phyloP scores from a whole-genome alignment of 2,797 vertebrate genomes.

The Aselliscus stoliczkanus region DNA sequence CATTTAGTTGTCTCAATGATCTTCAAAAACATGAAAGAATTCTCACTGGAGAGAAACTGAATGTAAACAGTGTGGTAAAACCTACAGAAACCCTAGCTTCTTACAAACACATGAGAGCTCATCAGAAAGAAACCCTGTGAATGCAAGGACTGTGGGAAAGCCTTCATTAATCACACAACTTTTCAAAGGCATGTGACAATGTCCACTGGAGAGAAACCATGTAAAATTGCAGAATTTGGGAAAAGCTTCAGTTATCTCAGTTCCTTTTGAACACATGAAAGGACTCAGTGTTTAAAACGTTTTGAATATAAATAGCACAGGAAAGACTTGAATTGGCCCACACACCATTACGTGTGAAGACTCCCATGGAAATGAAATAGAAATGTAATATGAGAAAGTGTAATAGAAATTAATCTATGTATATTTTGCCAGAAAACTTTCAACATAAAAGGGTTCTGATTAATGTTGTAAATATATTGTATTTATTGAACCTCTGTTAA shows the following conservation, averaged over 20 bases:
- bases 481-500: background rate
- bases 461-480: background rate
- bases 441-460: background rate
- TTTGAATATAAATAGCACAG: background rate
- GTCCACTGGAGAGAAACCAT: background rate
- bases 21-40: background rate
- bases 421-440: background rate
- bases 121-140: background rate
- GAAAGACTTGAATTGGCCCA: background rate
- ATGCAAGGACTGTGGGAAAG: background rate
- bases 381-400: background rate
- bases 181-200: background rate
- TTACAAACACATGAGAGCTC: background rate
- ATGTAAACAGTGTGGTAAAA: background rate
- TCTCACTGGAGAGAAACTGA: background rate
- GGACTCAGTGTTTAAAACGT: background rate
- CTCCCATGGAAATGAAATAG: background rate
- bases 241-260: background rate
- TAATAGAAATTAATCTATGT: background rate
- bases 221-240: background rate
- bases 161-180: background rate
- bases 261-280: background rate
- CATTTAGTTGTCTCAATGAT: background rate
- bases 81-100: background rate
- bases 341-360: background rate